Base-by-base conservation (phyloP, 2,888 invertebrate genomes). In the Calliopum simillimum region DNA sequence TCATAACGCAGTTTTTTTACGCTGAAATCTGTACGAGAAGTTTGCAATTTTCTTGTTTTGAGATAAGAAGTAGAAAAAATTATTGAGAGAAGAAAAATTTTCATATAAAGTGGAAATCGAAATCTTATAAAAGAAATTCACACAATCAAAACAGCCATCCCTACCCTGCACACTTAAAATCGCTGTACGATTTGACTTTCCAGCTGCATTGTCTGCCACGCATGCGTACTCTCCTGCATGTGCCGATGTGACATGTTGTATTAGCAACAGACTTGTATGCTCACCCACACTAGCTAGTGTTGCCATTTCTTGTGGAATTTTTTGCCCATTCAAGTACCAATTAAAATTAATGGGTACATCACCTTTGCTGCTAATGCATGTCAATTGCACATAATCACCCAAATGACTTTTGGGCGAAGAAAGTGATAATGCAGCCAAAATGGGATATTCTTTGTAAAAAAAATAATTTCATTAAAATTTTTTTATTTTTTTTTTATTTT, bases 291-390 rank as follows among this genome's bases (percentile, higher is more conserved):
- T 81, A 66, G 83, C 81, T 72, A 82, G 77, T 8, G 84, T 82
- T 65, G 81, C 82, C 72, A 78, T 65, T 56, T 78, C 79, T 73
- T 80, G 73, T 12, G 76, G 73, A 68, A 78, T 19, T 53, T 76
- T 71, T 41, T 73, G 69, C 16, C 73, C 78, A 72, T 84, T 83
- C 2, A 85, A 71, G 44, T 73, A 76, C 91, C 91, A 91, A 13
- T 90, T 88, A 79, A 91, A 91, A 74, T 88, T 89, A 53, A 91
- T 89, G 1, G 91, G 91, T 88, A 91, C 88, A 80, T 91, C 91
- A 21, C 91, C 91, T 51, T 91, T 90, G 53, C 92, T 94, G 64
- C 95, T 93, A 63, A 93, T 94, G 82, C 96, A 96, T 2, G 95
- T 93, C 53, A 95, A 89, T 82, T 95, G 92, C 64, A 94, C 91